Conservation (phyloP, 1,140 invertebrate genomes). For the Drosophila varians region DNA sequence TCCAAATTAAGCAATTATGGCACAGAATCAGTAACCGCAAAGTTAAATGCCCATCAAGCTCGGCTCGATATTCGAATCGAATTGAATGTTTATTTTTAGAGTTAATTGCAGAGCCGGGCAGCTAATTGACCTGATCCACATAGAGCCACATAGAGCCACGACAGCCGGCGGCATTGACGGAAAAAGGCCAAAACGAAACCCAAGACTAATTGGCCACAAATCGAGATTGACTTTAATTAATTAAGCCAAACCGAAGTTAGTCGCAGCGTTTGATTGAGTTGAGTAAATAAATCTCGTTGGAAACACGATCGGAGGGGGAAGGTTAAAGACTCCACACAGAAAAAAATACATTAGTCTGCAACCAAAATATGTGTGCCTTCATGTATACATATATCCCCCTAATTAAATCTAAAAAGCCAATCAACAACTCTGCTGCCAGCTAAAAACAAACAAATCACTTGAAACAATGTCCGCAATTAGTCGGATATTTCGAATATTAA, state of each 20-base stretch:
- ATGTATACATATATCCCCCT: constrained; percentile 19
- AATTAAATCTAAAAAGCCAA: constrained; percentile 44
- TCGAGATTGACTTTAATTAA: constrained; percentile 74
- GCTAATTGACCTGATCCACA: constrained; percentile 78
- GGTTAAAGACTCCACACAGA: constrained; percentile 9
- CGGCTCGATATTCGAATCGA: constrained; percentile 18
- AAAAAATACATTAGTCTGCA: no score
- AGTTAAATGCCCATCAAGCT: constrained; percentile 35
- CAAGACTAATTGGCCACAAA: constrained; percentile 70
- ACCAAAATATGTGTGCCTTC: no score
- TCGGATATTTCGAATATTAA: constrained; percentile 19
- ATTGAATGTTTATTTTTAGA: constrained; percentile 65
- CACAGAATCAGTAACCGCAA: constrained; percentile 19
- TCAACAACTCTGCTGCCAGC: constrained; percentile 31
- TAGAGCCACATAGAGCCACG: constrained; percentile 47
- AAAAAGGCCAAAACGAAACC: constrained; percentile 53
- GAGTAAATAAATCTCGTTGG: constrained; percentile 49
- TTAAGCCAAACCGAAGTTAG: constrained; percentile 44
- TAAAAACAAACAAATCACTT: constrained; percentile 35
- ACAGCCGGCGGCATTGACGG: constrained; percentile 37
- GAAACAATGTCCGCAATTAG: constrained; percentile 57
- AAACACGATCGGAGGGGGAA: constrained; percentile 31
- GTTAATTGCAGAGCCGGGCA: constrained; percentile 54
- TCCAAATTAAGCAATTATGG: constrained; percentile 76
- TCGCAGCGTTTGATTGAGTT: constrained; percentile 52